Evolutionary conservation across 2,888 invertebrate genomes (phyloP), one percentile per base, ranked within the genome.

Genomic region (Drosophila niveifrons): DNA sequence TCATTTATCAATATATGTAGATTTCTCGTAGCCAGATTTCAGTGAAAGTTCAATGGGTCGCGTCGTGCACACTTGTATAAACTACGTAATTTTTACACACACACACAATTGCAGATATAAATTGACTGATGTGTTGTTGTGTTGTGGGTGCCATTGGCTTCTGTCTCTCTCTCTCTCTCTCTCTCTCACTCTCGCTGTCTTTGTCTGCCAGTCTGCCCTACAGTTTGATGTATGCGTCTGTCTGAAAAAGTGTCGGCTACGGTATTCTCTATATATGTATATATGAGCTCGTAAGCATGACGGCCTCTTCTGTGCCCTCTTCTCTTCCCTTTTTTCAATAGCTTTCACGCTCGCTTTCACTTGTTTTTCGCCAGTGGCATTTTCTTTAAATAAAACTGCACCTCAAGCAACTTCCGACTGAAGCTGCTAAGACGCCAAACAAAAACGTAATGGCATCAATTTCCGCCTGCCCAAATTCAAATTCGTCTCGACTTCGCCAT

Each of bases 1-100:
- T 82, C 85, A 84, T 85, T 84, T 84, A 85, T 84, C 83, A 85
- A 87, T 85, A 87, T 85, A 83, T 83, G 83, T 82, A 87, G 86
- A 83, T 83, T 82, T 74, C 56, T 50, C 68, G 29, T 48, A 23
- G 44, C 55, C 59, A 47, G 48, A 69, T 58, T 59, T 68, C 62
- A 43, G 68, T 59, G 52, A 69, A 78, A 84, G 82, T 84, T 84
- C 84, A 81, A 69, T 81, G 78, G 75, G 82, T 58, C 73, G 66
- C 48, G 51, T 47, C 67, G 52, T 64, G 23, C 23, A 71, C 55
- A 65, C 68, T 63, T 57, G 67, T 56, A 58, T 41, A 76, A 75
- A n/a, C 58, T 69, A 48, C 62, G 65, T 71, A 61, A 70, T 71
- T 74, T 70, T 58, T 47, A 53, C 65, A 66, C 65, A n/a, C 55